Evolutionary conservation across 92 coral and sea anemone genomes (phyloP).

Genomic region (Umimayanthus kanabou): DNA sequence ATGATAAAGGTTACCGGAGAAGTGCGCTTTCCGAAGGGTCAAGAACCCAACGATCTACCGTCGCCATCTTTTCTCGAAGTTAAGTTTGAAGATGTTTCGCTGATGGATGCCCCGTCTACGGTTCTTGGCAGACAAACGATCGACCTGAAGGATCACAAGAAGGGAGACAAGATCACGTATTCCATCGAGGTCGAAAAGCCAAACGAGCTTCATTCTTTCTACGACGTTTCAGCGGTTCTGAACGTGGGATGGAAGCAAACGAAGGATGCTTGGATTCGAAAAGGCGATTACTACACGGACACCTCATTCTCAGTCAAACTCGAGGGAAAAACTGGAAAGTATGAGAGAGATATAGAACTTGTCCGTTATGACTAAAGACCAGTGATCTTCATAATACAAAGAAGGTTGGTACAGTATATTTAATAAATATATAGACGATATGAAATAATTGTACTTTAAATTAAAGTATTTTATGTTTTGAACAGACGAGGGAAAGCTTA

Average conservation of each 20-base stretch:
- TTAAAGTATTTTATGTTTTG: too few relatives aligned
- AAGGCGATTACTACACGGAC: conserved; percentile 78
- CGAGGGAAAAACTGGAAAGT: conserved; percentile 40
- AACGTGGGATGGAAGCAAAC: conserved; percentile 88
- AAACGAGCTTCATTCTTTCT: conserved; percentile 23
- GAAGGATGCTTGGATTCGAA: conserved; percentile 63
- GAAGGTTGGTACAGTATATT: not conserved
- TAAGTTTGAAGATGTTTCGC: conserved; percentile 71
- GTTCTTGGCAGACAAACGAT: conserved; percentile 64
- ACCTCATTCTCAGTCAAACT: conserved; percentile 62
- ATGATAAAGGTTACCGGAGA: conserved; percentile 38
- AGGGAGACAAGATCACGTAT: conserved; percentile 72
- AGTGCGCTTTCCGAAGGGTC: conserved; percentile 40
- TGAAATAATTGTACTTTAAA: too few relatives aligned
- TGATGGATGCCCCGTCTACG: conserved; percentile 62
- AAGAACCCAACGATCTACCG: conserved; percentile 62
- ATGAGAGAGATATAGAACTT: conserved; percentile 68
- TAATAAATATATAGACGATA: too few relatives aligned
- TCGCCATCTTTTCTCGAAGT: conserved; percentile 70
- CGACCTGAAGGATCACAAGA: conserved; percentile 61
- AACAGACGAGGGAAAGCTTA: too few relatives aligned
- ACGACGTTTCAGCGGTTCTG: conserved; percentile 79
- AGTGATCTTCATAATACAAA: not conserved
- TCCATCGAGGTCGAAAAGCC: conserved; percentile 72
- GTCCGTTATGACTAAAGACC: conserved; percentile 49